Evolutionary conservation across 2,113 vertebrate genomes (phyloP).

Genomic region (Silurus asotus): DNA sequence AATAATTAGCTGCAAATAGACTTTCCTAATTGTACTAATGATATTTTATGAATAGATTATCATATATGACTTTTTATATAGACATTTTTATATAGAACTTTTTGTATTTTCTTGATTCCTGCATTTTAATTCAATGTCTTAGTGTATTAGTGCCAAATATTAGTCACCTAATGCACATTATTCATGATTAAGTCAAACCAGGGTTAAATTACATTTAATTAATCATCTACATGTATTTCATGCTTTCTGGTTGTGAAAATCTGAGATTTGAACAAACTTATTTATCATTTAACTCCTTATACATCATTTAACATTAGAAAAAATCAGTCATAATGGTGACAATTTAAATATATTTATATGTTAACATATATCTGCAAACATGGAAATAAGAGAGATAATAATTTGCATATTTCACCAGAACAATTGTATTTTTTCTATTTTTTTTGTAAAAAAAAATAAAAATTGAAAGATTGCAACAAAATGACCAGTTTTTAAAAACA

Average conservation of each 20-base stretch:
- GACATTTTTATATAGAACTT: no score
- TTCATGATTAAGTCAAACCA: no score
- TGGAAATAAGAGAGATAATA: neutral
- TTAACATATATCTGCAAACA: neutral
- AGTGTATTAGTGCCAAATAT: no score
- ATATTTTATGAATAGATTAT: neutral
- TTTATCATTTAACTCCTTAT: neutral
- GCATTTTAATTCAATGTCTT: no score
- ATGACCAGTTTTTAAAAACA: neutral
- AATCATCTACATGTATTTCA: no score
- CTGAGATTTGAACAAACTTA: neutral
- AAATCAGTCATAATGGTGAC: no score
- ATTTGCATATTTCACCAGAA: neutral
- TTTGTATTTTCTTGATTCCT: no score
- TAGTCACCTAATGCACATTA: no score
- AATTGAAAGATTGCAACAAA: neutral
- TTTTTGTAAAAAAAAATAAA: no score
- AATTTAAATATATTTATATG: neutral
- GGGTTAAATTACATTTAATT: no score
- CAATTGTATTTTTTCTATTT: no score
- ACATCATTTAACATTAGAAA: neutral
- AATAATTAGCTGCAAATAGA: neutral
- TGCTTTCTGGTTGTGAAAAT: neutral
- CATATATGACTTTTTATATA: no score
- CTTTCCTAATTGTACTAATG: neutral